phyloP scores from a whole-genome alignment of 30 jellyfish, hydroid and myxozoan species.

The Hydractinia echinata region DNA sequence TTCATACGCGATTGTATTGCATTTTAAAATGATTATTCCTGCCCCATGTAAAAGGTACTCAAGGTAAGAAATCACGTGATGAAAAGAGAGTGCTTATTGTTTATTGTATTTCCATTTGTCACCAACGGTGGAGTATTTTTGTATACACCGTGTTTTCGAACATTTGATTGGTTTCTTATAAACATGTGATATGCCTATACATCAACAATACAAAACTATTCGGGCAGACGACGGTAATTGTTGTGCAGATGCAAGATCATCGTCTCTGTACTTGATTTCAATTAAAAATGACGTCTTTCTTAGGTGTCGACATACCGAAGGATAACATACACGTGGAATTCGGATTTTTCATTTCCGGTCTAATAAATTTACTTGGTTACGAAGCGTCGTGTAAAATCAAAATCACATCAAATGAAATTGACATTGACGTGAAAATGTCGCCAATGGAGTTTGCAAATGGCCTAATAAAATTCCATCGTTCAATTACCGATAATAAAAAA shows the following conservation, averaged over 20 bases:
- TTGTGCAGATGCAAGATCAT: not conserved
- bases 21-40: no score
- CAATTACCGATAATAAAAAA: conserved; percentile 50
- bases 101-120: no score
- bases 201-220: no score
- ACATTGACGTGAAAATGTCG: conserved; percentile 62
- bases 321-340: conserved; percentile 40
- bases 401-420: conserved; percentile 37
- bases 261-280: not conserved
- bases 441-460: conserved; percentile 87
- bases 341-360: conserved; percentile 79
- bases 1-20: no score
- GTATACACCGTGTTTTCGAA: no score
- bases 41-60: no score
- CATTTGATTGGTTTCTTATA: no score
- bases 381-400: conserved; percentile 55
- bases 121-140: no score
- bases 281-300: not conserved
- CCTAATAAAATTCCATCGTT: conserved; percentile 50
- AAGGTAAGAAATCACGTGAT: no score
- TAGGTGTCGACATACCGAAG: conserved; percentile 57
- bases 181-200: no score
- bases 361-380: conserved; percentile 44
- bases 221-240: no score
- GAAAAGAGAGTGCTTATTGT: no score